phyloP scores from a whole-genome alignment of 2,113 vertebrate genomes.

The Cynopterus brachyotis region DNA sequence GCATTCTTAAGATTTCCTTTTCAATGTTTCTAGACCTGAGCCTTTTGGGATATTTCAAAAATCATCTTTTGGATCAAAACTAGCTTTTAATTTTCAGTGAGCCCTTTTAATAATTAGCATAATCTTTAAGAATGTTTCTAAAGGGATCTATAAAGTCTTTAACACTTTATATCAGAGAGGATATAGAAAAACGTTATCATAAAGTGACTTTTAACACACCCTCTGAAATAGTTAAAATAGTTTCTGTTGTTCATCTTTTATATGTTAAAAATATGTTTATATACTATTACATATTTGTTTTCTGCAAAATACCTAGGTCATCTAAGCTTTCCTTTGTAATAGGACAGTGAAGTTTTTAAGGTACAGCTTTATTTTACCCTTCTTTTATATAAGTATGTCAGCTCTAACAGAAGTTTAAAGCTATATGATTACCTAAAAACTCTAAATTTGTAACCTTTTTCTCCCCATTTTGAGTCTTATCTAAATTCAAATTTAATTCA shows the following conservation, averaged over 20 bases:
- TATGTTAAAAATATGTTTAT: neutral
- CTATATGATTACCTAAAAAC: neutral
- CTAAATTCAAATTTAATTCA: conserved; percentile 16
- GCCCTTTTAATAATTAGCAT: neutral
- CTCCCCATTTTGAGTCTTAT: neutral
- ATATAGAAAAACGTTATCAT: neutral
- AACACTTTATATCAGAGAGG: neutral
- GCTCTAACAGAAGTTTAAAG: neutral
- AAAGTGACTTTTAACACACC: neutral
- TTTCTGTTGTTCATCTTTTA: neutral
- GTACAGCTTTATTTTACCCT: neutral
- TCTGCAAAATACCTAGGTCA: neutral
- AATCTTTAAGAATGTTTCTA: neutral
- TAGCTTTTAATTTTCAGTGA: conserved; percentile 15
- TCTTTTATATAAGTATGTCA: neutral
- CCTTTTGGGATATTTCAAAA: neutral
- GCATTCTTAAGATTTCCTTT: neutral
- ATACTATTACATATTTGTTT: neutral
- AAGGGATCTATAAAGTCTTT: neutral
- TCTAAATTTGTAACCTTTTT: neutral
- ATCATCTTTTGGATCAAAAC: neutral
- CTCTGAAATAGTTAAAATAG: neutral
- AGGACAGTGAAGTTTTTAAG: neutral
- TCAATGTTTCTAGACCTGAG: neutral
- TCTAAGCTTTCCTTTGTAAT: neutral